Evolutionary conservation across 2,888 invertebrate species (phyloP), one percentile per base, ranked within the genome.

Genomic region (Eupithecia insigniata): DNA sequence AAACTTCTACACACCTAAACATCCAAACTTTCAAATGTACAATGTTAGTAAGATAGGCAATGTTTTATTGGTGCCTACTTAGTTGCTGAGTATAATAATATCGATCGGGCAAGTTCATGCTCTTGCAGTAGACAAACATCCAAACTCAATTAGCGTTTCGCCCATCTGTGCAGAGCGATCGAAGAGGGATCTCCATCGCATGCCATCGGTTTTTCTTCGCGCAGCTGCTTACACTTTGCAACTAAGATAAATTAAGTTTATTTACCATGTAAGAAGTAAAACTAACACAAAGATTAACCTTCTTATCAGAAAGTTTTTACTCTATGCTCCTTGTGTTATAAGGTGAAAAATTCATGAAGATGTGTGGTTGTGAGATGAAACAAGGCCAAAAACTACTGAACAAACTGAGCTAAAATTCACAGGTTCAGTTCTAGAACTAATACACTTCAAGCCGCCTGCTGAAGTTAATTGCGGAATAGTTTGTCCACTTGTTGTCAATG

Each of bases 121-220:
- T 43, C 43, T 18, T 22, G 26, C 43, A 69, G 66, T 69, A 26
- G 62, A 73, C 69, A 67, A 73, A 67, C 69, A 69, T 69, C 66
- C 65, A 68, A 70, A 73, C 66, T 71, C 61, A 43, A 39, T 73
- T 70, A 61, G 68, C 65, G 51, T 65, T 36, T 60, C 26, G 32
- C 22, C 58, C 72, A 71, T 61, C 72, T 74, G 72, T 64, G 71
- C 65, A 61, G 66, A 73, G 68, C 71, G 72, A 75, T 78, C 76
- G 76, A 78, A 76, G 68, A 72, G 78, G 69, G 74, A 74, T 76
- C 75, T 75, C 61, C 70, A 69, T 69, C 64, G 64, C 69, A 67
- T 64, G 64, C 68, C 69, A 34, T 30, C 66, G 62, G 68, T 74
- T 74, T 72, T 74, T 74, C 46, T 69, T 67, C 61, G 70, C 71